Percentiles rank a stretch among this genome's conserved stretches.
phyloP scores from a whole-genome alignment of 1,140 invertebrate genomes.

The Telenomus remus region DNA sequence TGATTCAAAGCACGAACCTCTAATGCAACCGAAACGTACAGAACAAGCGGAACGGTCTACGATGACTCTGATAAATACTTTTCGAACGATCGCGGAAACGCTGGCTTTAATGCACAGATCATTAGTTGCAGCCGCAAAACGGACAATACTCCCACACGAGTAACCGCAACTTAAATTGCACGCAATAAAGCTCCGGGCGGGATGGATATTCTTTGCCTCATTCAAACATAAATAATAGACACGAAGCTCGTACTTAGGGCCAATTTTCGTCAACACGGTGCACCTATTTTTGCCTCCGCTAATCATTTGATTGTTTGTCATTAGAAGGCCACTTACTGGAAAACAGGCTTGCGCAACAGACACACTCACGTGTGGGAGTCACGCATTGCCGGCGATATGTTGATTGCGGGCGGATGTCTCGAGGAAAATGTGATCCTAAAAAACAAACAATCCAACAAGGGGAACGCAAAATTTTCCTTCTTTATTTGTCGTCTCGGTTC shows the following conservation, averaged over 20 bases:
- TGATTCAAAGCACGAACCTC: no score
- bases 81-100: constrained; percentile 25
- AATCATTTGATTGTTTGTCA: constrained; percentile 43
- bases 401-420: constrained; percentile 14
- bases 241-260: constrained; percentile 31
- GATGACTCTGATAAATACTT: constrained; percentile 15
- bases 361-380: constrained; percentile 21
- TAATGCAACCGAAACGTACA: no score
- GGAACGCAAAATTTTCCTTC: no score
- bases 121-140: constrained; percentile 22
- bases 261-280: constrained; percentile 43
- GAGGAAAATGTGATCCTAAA: not conserved
- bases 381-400: constrained; percentile 21
- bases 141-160: constrained; percentile 25
- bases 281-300: constrained; percentile 6
- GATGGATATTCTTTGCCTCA: constrained; percentile 19
- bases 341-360: constrained; percentile 30
- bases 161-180: constrained; percentile 35
- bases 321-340: constrained; percentile 27
- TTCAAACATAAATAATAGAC: constrained; percentile 36
- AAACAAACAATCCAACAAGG: not conserved
- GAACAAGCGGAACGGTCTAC: constrained; percentile 1
- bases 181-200: constrained; percentile 30
- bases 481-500: no score
- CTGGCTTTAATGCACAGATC: constrained; percentile 14